These are phyloP conservation scores for Dendrocincla fuliginosa DNA, from an alignment of 2,797 vertebrate genomes.

Conservation along the genomic window DNA sequence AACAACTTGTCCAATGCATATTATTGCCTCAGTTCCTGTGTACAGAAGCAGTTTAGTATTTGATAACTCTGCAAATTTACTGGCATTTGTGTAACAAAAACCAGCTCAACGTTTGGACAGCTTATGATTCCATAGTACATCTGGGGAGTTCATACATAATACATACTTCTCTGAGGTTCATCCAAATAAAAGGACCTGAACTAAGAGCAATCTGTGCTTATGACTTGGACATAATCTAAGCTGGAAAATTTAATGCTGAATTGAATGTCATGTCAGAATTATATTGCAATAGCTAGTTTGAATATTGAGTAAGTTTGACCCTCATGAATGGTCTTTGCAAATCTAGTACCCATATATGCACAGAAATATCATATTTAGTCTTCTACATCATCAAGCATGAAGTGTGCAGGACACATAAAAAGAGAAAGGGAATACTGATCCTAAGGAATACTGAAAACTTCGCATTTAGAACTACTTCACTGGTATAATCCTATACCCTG, in stretches of 20 bases:
- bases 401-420: not conserved
- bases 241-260: not conserved
- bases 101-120: not conserved
- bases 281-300: not conserved
- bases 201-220: constrained; percentile 4
- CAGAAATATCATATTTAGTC: not conserved
- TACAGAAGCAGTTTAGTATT: not conserved
- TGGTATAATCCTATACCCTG: not conserved
- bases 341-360: not conserved
- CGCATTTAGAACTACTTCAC: not conserved
- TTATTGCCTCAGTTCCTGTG: not conserved
- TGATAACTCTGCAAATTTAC: not conserved
- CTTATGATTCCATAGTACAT: constrained; percentile 3
- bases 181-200: constrained; percentile 24
- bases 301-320: not conserved
- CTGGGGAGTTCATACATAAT: constrained; percentile 10
- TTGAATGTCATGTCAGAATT: not conserved
- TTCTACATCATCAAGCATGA: not conserved
- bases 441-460: not conserved
- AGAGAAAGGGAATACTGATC: not conserved
- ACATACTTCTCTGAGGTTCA: not conserved
- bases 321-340: not conserved
- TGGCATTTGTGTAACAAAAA: not conserved
- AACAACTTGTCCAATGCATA: constrained; percentile 5
- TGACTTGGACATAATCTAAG: not conserved